These are phyloP conservation scores for Drosophila yakuba DNA, from an alignment of 1,140 invertebrate genomes.

Conservation along the genomic window DNA sequence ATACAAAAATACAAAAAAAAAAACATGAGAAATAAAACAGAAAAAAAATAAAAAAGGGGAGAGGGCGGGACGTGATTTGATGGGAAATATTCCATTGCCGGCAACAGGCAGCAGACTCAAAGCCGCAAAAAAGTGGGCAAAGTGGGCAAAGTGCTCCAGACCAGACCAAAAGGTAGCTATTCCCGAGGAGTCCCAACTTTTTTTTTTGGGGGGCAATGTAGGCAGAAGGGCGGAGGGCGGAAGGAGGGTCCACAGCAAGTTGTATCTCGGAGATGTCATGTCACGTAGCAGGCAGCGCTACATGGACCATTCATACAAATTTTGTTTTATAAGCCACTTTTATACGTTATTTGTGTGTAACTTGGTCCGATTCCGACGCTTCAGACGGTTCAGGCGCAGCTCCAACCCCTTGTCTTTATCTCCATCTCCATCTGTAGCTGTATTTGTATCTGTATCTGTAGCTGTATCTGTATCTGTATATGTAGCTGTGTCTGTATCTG, in stretches of 20 bases:
- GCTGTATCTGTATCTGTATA: neutral
- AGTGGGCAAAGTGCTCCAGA: constrained; percentile 49
- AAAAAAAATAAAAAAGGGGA: neutral
- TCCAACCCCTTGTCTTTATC: constrained; percentile 34
- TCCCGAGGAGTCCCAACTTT: neutral
- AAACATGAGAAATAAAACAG: neutral
- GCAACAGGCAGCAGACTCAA: constrained; percentile 62
- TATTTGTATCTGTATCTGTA: neutral
- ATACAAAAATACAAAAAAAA: neutral
- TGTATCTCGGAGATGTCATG: constrained; percentile 77
- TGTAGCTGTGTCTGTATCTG: constrained; percentile 10
- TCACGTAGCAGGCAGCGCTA: constrained; percentile 71
- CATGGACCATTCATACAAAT: constrained; percentile 83
- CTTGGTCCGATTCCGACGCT: constrained; percentile 39
- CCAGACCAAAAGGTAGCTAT: constrained; percentile 38
- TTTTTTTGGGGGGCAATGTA: neutral
- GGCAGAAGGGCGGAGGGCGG: neutral
- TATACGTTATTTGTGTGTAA: constrained; percentile 81
- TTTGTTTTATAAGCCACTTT: constrained; percentile 83
- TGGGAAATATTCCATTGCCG: constrained; percentile 71
- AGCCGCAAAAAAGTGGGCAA: constrained; percentile 68
- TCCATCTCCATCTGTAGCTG: neutral
- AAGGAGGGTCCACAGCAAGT: constrained; percentile 60
- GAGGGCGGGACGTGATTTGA: constrained; percentile 73
- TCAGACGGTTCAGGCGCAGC: constrained; percentile 3